Base-by-base conservation (phyloP, 2,797 vertebrate genomes). In the Molossus alvarezi region DNA sequence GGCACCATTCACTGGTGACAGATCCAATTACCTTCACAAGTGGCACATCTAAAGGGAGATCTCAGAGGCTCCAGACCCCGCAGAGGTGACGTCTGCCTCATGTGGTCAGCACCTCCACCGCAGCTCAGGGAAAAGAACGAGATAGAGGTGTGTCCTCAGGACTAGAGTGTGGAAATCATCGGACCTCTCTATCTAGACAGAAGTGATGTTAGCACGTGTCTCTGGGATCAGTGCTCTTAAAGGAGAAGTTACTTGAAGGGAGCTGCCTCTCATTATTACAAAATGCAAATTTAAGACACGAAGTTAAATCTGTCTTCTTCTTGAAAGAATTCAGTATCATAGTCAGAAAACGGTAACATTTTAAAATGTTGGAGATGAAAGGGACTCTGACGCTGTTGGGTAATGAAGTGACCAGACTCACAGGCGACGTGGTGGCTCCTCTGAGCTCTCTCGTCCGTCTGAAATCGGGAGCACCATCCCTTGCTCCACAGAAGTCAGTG, bases 381-480 rank as follows among this genome's bases (percentile, higher is more conserved):
- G 45, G 27, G 77, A 51, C 11, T 41, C 81, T 15, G n/a, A 25
- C 25, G 5, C 62, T 41, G 23, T 27, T 29, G 48, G 25, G 25
- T 27, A 37, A 53, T 82, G 45, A 41, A 23, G 8, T n/a, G 37
- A 11, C 9, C 17, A 29, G 14, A 17, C 8, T 29, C 23, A 45
- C 1, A 9, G 2, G 8, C 4, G 4, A 9, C 3, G 0, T 18
- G 23, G 69, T 7, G 11, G 11, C 0, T 37, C 18, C 6, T 51
- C 33, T 9, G 21, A 10, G 4, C 53, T 86, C 67, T 69, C 14
- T 37, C 33, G 4, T 45, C 14, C 9, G 15, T 13, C 41, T 65
- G 48, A 64, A 64, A 72, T 51, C 9, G 21, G n/a, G 72, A 60
- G 1, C 3, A 4, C 1, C 3, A 8, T 5, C 2, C n/a, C 27